These are phyloP conservation scores for Tachysurus vachellii DNA, from an alignment of 2,113 vertebrate species.

Conservation along the genomic window DNA sequence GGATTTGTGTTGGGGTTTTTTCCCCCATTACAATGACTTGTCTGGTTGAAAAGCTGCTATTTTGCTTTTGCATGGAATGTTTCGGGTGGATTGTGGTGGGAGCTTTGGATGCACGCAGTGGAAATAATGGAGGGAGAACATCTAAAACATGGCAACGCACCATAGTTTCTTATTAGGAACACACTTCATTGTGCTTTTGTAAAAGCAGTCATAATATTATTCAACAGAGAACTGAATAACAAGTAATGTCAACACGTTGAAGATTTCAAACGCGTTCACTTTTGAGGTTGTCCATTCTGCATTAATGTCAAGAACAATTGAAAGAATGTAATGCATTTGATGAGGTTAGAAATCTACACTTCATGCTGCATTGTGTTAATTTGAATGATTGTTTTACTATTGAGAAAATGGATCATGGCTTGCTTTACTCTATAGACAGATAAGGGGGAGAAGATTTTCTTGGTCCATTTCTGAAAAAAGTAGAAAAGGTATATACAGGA, in stretches of 20 bases:
- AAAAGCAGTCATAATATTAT: neutral
- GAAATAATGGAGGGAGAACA: conserved; percentile 20
- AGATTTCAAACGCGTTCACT: neutral
- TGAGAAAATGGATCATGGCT: too few species aligned
- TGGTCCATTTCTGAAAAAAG: neutral
- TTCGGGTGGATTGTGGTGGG: conserved; percentile 14
- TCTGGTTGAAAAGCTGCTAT: neutral
- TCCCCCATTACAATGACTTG: neutral
- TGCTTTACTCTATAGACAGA: neutral
- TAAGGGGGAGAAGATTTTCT: too few species aligned
- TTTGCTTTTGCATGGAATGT: conserved; percentile 4
- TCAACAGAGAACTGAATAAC: neutral
- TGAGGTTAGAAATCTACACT: neutral
- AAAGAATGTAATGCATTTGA: neutral
- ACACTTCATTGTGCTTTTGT: neutral
- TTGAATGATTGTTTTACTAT: neutral
- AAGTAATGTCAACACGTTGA: neutral
- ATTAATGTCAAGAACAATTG: neutral
- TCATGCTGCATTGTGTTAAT: neutral
- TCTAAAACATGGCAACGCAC: conserved; percentile 7
- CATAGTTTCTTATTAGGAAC: neutral
- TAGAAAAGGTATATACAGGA: neutral
- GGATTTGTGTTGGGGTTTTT: neutral
- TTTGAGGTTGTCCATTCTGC: neutral
- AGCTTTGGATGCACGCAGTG: conserved; percentile 1